Evolutionary conservation across 2,888 invertebrate genomes (phyloP), one percentile per base, ranked within the genome.

Genomic region (Morpho deidamia): DNA sequence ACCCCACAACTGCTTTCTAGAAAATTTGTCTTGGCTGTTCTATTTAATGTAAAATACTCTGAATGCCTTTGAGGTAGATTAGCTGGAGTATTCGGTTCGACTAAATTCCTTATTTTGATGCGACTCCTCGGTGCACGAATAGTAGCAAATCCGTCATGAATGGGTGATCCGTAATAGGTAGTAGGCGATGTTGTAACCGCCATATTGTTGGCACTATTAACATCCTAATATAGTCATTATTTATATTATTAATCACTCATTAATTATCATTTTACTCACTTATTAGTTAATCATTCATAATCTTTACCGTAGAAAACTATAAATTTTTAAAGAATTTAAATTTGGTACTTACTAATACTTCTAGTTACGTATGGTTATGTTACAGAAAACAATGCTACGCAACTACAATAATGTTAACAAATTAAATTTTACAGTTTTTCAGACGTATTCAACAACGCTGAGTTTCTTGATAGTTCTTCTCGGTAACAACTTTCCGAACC

Each of bases 121-220:
- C 87, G 75, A 67, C 89, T 90, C 66, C 90, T 82, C 37, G 89
- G 92, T 10, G 94, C 91, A 56, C 95, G 90, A 66, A 96, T 95
- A n/a, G 96, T 96, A 49, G 96, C 96, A 82, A 95, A 96, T 53
- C 96, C 96, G 81, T 96, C 96, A 80, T 95, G 94, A 49, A 96
- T 93, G 55, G 94, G 93, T 51, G 92, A 83, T 51, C 86, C 86
- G 69, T 87, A 84, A 70, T 81, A 88, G 47, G 81, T 81, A 51
- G 81, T 72, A 34, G 56, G 56, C 38, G 89, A 84, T 53, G 87
- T 86, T 11, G 88, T 87, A 51, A 87, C 85, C 49, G 89, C 88
- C 88, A 69, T 74, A 38, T 62, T 61, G 35, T 7, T 32, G 10
- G n/a, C 39, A 42, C 39, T 52, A 40, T 52, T 44, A 48, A 52